Evolutionary conservation across 1,140 invertebrate species (phyloP), one percentile per base, ranked within the genome.

Genomic region (Macrocentrus cingulum): DNA sequence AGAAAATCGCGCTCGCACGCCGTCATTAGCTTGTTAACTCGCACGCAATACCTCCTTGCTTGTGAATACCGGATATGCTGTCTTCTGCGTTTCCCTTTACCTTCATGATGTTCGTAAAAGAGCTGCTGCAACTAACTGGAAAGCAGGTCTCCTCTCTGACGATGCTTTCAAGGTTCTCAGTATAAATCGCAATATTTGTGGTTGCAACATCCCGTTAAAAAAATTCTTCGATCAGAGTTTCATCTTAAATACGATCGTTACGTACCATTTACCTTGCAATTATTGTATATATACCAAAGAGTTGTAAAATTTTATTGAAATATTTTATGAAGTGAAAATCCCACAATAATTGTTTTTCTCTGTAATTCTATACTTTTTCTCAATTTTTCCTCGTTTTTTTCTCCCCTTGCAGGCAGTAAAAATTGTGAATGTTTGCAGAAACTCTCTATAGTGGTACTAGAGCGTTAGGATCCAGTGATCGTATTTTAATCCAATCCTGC

Each of bases 1-100:
- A 77, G 76, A 80, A 80, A 80, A 79, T 80, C 77, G 76, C 75
- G 67, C 76, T 75, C 74, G 74, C 71, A 74, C 70, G 70, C 68
- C 64, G 71, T 80, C 76, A 76, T 80, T 79, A 77, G 75, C 77
- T 80, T 76, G 77, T 80, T 80, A 79, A 80, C 72, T 77, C 69
- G 75, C 77, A 79, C 77, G 77, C 77, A 80, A 77, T 76, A 79
- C 77, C 75, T 79, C 69, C 66, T 56, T 72, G 70, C 74, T 76
- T 71, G 65, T 9, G 25, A 75, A 74, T 75, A 77, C 76, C 76
- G 75, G 75, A 76, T 80, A 80, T 69, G 68, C 70, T 62, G 61
- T 61, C 49, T 63, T 65, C 59, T 65, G 56, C 39, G 59, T 58
- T 60, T 59, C 58, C 61, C 56, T 59, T 32, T 39, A 23, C 39